A percentile compares a stretch with the other conserved stretches of the same genome.
phyloP scores from a whole-genome alignment of 2,888 invertebrate genomes.

The Troglohyphantes excavatus region DNA sequence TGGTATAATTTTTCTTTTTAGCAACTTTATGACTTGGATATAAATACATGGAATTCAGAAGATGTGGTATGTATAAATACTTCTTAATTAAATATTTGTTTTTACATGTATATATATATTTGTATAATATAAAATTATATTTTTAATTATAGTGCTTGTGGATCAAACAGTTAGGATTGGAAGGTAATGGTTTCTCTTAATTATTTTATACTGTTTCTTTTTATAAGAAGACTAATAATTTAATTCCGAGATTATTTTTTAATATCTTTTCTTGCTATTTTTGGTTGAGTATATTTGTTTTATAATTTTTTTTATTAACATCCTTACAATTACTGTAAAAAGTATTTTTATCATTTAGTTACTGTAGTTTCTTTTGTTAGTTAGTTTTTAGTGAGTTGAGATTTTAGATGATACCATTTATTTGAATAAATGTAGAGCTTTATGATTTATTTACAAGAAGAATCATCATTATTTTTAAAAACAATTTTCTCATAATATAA shows the following conservation, averaged over 20 bases:
- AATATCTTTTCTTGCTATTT: too few species aligned
- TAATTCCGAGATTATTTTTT: too few species aligned
- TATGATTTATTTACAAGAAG: neutral
- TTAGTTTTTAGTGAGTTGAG: too few species aligned
- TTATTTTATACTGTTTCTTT: too few species aligned
- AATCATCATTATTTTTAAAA: neutral
- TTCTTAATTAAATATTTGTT: neutral
- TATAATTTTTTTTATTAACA: too few species aligned
- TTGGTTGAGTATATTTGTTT: too few species aligned
- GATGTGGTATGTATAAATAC: conserved; percentile 82
- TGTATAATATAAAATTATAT: neutral
- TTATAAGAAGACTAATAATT: too few species aligned
- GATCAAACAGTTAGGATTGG: conserved; percentile 78
- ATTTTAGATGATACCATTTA: neutral
- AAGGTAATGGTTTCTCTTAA: conserved; percentile 54
- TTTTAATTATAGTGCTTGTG: conserved; percentile 73
- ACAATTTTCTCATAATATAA: neutral
- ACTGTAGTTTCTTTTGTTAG: too few species aligned
- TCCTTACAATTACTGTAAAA: too few species aligned
- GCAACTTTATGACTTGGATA: conserved; percentile 83
- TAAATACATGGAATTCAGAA: conserved; percentile 83
- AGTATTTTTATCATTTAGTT: too few species aligned
- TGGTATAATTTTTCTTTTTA: conserved; percentile 79
- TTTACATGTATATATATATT: neutral
- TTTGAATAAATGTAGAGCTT: neutral